Percentiles rank a stretch among this genome's conserved stretches.
Conservation (phyloP, 2,888 invertebrate genomes). For the Lasioglossum lativentre region DNA sequence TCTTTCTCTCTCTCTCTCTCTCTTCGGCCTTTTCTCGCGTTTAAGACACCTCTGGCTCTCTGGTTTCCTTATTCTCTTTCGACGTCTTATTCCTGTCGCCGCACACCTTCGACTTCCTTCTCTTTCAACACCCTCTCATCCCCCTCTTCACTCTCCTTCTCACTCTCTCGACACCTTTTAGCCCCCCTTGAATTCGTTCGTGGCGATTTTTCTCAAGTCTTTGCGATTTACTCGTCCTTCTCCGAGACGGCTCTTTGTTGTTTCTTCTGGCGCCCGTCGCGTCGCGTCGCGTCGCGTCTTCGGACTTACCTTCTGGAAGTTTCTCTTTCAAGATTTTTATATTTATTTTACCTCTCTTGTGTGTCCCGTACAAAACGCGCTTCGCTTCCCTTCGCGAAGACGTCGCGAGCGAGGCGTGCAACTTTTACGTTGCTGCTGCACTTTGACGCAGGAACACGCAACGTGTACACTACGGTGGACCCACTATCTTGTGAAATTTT, state of each 20-base stretch:
- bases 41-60: slow-evolving; percentile 6
- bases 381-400: background rate
- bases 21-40: slow-evolving; percentile 30
- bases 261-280: background rate
- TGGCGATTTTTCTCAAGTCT: slow-evolving; percentile 3
- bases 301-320: background rate
- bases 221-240: background rate
- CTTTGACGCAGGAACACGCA: background rate
- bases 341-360: background rate
- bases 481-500: too few species aligned
- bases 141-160: too few species aligned
- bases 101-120: slow-evolving; percentile 14
- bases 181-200: slow-evolving; percentile 11
- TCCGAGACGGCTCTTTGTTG: background rate
- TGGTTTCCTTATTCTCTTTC: slow-evolving; percentile 23
- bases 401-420: background rate
- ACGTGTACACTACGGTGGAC: too few species aligned
- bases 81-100: slow-evolving; percentile 6
- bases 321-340: slow-evolving; percentile 4
- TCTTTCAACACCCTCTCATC: background rate
- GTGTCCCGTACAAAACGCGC: background rate
- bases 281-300: too few species aligned
- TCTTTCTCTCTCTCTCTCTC: background rate
- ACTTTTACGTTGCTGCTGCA: background rate
- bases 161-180: background rate